A percentile compares a stretch with the other conserved stretches of the same genome.
Conservation (phyloP, 2,113 vertebrate genomes). For the Cebidichthys violaceus region DNA sequence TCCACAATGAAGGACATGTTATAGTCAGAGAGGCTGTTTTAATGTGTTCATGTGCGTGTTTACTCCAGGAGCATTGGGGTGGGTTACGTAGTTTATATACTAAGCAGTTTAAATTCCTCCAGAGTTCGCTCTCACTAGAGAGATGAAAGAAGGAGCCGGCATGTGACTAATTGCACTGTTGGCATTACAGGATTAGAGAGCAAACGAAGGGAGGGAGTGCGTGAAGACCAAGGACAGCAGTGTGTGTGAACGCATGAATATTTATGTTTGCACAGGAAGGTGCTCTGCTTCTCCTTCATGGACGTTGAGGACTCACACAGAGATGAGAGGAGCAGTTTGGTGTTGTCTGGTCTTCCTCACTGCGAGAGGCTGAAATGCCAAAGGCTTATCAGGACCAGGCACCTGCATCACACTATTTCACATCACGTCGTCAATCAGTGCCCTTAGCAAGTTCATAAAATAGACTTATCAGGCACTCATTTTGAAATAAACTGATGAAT, state of each 20-base stretch:
- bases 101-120: slow-evolving; percentile 58
- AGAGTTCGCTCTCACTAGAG: slow-evolving; percentile 39
- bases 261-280: slow-evolving; percentile 31
- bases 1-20: slow-evolving; percentile 24
- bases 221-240: slow-evolving; percentile 44
- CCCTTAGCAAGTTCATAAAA: slow-evolving; percentile 9
- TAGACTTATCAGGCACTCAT: not conserved
- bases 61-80: slow-evolving; percentile 12
- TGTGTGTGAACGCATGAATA: slow-evolving; percentile 43
- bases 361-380: slow-evolving; percentile 29
- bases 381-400: slow-evolving; percentile 29
- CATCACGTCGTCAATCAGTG: slow-evolving; percentile 12
- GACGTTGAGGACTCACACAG: slow-evolving; percentile 1
- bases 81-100: slow-evolving; percentile 37
- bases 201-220: slow-evolving; percentile 17
- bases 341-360: slow-evolving; percentile 39
- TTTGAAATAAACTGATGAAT: not conserved
- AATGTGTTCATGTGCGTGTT: slow-evolving; percentile 25
- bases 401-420: slow-evolving; percentile 29
- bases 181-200: slow-evolving; percentile 70
- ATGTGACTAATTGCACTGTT: slow-evolving; percentile 73
- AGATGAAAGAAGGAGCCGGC: slow-evolving; percentile 71
- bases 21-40: not conserved
- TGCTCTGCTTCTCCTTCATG: slow-evolving; percentile 16
- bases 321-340: slow-evolving; percentile 34